Percentiles rank a stretch among this genome's conserved stretches.
Evolutionary conservation across 2,797 vertebrate genomes (phyloP).

Genomic region (Luscinia luscinia): DNA sequence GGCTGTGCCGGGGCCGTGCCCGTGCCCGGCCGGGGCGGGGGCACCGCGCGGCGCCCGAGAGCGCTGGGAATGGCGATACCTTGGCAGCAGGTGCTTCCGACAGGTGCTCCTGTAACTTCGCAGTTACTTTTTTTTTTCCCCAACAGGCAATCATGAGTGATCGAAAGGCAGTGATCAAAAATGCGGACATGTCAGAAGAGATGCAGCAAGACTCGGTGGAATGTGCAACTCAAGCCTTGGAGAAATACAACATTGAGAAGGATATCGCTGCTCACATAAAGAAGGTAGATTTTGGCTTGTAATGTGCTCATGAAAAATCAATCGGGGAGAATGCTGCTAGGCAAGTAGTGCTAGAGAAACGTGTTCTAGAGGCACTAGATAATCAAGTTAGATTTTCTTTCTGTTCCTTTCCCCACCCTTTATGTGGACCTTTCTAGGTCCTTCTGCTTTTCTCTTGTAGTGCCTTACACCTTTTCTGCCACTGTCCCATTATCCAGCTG

Average conservation of each 20-base stretch:
- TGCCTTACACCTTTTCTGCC: not conserved
- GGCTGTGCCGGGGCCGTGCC: not conserved
- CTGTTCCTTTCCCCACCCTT: not conserved
- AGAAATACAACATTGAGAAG: constrained; percentile 98
- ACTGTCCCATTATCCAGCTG: not conserved
- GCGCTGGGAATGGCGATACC: not conserved
- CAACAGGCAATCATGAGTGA: constrained; percentile 83
- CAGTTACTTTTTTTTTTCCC: too few species aligned
- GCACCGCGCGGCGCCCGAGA: not conserved
- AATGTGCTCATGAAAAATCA: not conserved
- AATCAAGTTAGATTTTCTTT: not conserved
- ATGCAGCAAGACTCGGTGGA: constrained; percentile 97
- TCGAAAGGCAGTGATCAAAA: constrained; percentile 90
- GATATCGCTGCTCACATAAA: constrained; percentile 97
- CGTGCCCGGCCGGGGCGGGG: not conserved
- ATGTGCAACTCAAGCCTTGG: constrained; percentile 94
- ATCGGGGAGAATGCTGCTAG: not conserved
- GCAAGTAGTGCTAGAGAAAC: constrained; percentile 31
- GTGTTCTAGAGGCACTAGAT: constrained; percentile 2
- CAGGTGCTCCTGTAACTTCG: not conserved
- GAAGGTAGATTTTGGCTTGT: constrained; percentile 79
- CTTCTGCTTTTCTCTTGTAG: not conserved
- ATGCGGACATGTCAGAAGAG: constrained; percentile 91
- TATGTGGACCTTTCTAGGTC: not conserved
- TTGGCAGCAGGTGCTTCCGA: not conserved